Evolutionary conservation across 2,113 vertebrate genomes (phyloP).

Genomic region (Psilopogon haemacephalus): DNA sequence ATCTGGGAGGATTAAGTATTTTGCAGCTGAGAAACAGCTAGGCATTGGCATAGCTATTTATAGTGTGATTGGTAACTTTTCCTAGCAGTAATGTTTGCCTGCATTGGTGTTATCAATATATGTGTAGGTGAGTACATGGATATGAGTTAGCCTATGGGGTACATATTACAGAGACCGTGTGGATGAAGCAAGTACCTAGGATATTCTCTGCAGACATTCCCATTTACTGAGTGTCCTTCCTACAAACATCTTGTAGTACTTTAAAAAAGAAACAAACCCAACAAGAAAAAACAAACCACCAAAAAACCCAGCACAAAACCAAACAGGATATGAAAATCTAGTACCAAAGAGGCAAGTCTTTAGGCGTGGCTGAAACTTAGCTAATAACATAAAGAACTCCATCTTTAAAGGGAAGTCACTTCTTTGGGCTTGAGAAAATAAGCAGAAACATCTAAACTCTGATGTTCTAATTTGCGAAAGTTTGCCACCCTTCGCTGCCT

Average conservation of each 20-base stretch:
- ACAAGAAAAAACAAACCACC: not conserved
- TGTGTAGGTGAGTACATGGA: constrained; percentile 1
- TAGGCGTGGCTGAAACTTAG: constrained; percentile 68
- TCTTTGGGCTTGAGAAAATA: constrained; percentile 62
- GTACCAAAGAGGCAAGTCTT: constrained; percentile 71
- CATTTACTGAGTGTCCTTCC: constrained; percentile 60
- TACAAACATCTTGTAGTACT: constrained; percentile 73
- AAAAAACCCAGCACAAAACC: constrained; percentile 22
- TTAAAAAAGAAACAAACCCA: constrained; percentile 64
- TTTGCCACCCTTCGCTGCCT: not conserved
- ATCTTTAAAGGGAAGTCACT: constrained; percentile 64
- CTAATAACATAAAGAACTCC: constrained; percentile 67
- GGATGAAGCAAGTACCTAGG: not conserved
- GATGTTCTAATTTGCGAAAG: constrained; percentile 52
- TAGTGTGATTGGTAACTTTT: constrained; percentile 35
- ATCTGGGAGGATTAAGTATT: constrained; percentile 36
- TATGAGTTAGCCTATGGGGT: not conserved
- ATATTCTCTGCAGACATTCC: constrained; percentile 14
- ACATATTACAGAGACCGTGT: not conserved
- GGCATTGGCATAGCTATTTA: not conserved
- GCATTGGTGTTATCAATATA: constrained; percentile 12
- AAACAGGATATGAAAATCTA: constrained; percentile 76
- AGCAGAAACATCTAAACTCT: constrained; percentile 45
- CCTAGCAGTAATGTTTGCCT: constrained; percentile 22
- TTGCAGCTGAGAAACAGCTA: constrained; percentile 19